Percentiles rank a stretch among this genome's conserved stretches.
These are phyloP conservation scores for Zygothrica quintamaculata DNA, from an alignment of 2,888 invertebrate genomes.

Conservation along the genomic window DNA sequence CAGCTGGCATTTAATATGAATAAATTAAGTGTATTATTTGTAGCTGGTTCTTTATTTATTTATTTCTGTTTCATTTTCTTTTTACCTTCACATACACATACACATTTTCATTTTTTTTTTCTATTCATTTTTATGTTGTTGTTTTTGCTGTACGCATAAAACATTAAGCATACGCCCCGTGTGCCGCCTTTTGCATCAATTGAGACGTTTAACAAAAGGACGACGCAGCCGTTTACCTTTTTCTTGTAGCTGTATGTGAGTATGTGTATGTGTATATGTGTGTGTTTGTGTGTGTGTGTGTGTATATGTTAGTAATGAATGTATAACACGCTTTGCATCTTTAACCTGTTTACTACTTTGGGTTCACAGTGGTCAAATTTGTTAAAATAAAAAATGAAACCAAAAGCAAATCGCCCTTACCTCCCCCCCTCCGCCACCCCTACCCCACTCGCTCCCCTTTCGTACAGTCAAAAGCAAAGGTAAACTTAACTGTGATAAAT, in stretches of 20 bases:
- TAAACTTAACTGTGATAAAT: not conserved
- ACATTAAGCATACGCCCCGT: slow-evolving; percentile 57
- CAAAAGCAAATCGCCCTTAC: too few species aligned
- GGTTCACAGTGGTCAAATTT: slow-evolving; percentile 37
- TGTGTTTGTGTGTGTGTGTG: slow-evolving; percentile 31
- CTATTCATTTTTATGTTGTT: slow-evolving; percentile 16
- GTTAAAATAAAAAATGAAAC: too few species aligned
- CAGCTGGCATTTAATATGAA: slow-evolving; percentile 45
- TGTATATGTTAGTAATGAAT: slow-evolving; percentile 63
- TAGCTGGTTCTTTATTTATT: slow-evolving; percentile 22
- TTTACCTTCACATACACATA: too few species aligned
- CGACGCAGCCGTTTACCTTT: slow-evolving; percentile 65
- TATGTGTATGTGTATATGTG: not conserved
- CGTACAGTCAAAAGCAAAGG: too few species aligned
- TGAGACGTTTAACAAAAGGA: slow-evolving; percentile 77
- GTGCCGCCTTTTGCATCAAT: slow-evolving; percentile 56
- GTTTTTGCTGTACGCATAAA: slow-evolving; percentile 40
- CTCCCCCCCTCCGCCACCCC: too few species aligned
- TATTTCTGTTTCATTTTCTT: slow-evolving; percentile 11
- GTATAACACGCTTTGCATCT: slow-evolving; percentile 53
- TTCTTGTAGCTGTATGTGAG: slow-evolving; percentile 3
- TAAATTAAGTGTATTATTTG: slow-evolving; percentile 66
- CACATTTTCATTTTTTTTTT: slow-evolving; percentile 24
- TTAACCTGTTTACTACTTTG: slow-evolving; percentile 4
- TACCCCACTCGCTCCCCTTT: too few species aligned